These are phyloP conservation scores for Paraplagusia blochii DNA, from an alignment of 2,113 vertebrate genomes.

Conservation along the genomic window DNA sequence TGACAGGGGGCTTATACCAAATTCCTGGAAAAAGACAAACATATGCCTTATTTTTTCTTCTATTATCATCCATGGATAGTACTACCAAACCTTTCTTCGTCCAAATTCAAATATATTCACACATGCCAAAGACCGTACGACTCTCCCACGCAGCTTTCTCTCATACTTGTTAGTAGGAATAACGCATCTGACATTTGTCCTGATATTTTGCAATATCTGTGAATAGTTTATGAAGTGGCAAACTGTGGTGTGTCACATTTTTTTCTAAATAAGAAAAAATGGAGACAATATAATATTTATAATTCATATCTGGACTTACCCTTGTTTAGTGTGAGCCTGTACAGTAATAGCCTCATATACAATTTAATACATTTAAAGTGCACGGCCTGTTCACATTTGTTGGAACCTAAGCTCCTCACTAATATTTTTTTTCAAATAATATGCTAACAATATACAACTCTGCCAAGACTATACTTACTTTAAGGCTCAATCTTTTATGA, in stretches of 20 bases:
- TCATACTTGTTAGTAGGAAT: conserved; percentile 57
- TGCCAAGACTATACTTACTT: conserved; percentile 43
- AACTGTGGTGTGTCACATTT: not conserved
- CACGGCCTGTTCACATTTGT: no score
- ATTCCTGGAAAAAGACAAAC: conserved; percentile 62
- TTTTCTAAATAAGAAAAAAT: no score
- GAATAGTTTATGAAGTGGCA: conserved; percentile 27
- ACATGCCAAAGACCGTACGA: conserved; percentile 73
- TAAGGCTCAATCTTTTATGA: conserved; percentile 50
- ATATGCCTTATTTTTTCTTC: conserved; percentile 68
- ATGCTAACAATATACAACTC: no score
- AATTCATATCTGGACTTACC: no score
- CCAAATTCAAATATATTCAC: conserved; percentile 71
- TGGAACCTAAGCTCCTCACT: no score
- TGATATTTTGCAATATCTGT: conserved; percentile 35
- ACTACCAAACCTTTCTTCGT: conserved; percentile 75
- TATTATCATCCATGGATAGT: conserved; percentile 75
- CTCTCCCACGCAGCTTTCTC: conserved; percentile 76
- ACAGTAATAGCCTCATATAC: no score
- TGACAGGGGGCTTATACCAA: conserved; percentile 77
- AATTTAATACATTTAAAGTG: no score
- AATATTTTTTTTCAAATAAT: no score
- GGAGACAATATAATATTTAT: no score
- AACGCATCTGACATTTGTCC: conserved; percentile 52
- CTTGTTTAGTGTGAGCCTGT: no score